A percentile compares a stretch with the other conserved stretches of the same genome.
phyloP scores from a whole-genome alignment of 2,113 vertebrate species.

The Coracopsis vasa region DNA sequence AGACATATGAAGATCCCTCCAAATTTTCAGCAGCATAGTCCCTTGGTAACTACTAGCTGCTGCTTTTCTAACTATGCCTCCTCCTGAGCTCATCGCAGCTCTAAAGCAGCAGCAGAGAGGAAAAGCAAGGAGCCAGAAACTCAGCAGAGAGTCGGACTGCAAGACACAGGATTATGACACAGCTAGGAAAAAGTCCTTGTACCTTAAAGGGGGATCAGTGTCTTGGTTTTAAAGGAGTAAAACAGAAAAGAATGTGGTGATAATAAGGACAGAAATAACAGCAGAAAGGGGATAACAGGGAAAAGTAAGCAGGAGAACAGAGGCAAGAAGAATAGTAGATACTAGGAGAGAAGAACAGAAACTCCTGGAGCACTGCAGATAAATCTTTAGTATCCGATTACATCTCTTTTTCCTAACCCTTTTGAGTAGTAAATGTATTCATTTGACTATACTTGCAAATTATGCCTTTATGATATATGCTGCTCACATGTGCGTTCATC shows the following conservation, averaged over 20 bases:
- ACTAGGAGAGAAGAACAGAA: neutral
- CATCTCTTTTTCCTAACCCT: neutral
- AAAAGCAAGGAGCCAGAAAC: neutral
- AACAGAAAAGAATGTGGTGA: neutral
- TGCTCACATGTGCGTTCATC: neutral
- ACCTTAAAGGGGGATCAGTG: neutral
- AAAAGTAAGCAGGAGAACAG: neutral
- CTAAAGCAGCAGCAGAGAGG: neutral
- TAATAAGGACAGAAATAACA: neutral
- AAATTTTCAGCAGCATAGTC: conserved; percentile 9
- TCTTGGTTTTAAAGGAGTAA: neutral
- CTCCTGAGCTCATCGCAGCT: neutral
- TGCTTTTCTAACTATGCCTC: neutral
- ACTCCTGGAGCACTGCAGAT: neutral
- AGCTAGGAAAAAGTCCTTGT: neutral
- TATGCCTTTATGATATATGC: neutral
- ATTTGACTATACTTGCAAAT: neutral
- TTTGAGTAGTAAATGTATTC: neutral
- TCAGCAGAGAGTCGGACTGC: neutral
- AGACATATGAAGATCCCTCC: neutral
- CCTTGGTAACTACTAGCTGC: conserved; percentile 2
- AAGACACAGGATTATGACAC: neutral
- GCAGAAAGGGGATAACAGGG: neutral
- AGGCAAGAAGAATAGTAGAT: neutral
- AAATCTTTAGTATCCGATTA: neutral